Conservation (phyloP, 35 echinoderm and acorn worm genomes). For the Acanthaster planci region DNA sequence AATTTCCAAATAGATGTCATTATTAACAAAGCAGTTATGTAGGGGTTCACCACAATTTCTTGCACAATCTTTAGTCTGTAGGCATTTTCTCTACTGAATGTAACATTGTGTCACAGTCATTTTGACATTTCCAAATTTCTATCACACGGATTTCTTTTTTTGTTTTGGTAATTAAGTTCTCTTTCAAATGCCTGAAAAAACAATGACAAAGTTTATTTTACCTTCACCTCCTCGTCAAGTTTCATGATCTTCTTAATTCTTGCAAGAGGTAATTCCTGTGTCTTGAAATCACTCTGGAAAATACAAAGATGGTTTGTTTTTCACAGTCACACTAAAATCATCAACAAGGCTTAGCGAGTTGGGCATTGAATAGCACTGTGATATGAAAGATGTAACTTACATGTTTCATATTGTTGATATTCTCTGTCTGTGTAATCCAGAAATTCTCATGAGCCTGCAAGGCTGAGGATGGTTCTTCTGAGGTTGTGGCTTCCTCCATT, state of each 20-base stretch:
- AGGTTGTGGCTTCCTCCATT: background rate
- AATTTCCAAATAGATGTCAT: background rate
- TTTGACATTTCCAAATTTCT: too few relatives aligned
- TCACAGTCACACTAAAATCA: background rate
- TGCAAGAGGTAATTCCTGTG: constrained; percentile 91
- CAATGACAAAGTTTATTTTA: constrained; percentile 12
- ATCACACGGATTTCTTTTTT: too few relatives aligned
- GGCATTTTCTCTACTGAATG: too few relatives aligned
- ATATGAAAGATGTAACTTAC: constrained; percentile 30
- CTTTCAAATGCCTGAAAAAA: too few relatives aligned
- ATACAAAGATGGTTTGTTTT: too few relatives aligned
- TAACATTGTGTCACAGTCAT: too few relatives aligned
- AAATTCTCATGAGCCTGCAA: constrained; percentile 37
- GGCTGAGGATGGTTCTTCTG: constrained; percentile 23
- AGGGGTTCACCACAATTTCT: too few relatives aligned
- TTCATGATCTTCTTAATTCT: constrained; percentile 99
- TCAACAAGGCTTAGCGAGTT: background rate
- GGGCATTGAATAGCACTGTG: too few relatives aligned
- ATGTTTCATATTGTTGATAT: constrained; percentile 43
- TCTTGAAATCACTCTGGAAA: constrained; percentile 84
- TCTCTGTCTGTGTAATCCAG: constrained; percentile 43
- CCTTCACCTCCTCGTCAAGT: constrained; percentile 98
- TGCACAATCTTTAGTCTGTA: too few relatives aligned
- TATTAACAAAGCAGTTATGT: too few relatives aligned
- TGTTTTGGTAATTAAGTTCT: too few relatives aligned